Percentiles rank a stretch among this genome's conserved stretches.
Evolutionary conservation across 2,888 invertebrate genomes (phyloP).

Genomic region (Halictus quadricinctus): DNA sequence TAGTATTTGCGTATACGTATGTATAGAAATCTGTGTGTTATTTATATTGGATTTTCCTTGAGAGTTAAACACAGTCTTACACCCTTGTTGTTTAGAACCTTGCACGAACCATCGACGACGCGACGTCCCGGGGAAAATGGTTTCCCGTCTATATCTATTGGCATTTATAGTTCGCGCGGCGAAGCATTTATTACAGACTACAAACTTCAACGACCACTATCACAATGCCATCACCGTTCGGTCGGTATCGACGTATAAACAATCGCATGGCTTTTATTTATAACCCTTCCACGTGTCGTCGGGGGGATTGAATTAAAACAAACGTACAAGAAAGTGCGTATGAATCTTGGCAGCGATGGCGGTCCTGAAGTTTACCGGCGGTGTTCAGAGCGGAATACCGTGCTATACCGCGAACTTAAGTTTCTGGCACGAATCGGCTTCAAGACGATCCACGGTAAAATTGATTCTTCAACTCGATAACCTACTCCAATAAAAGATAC

Average conservation of each 20-base stretch:
- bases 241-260: slow-evolving; percentile 41
- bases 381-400: slow-evolving; percentile 16
- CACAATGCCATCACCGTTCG: slow-evolving; percentile 15
- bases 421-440: slow-evolving; percentile 28
- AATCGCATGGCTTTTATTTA: slow-evolving; percentile 55
- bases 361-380: slow-evolving; percentile 2
- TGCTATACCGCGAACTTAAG: slow-evolving; percentile 25
- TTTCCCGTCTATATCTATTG: slow-evolving; percentile 1
- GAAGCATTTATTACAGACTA: slow-evolving; percentile 3
- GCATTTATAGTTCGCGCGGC: slow-evolving; percentile 9
- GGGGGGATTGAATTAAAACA: slow-evolving; percentile 47
- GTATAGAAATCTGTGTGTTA: slow-evolving; percentile 28
- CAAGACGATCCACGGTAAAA: slow-evolving; percentile 16
- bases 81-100: slow-evolving; percentile 17
- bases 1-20: slow-evolving; percentile 5
- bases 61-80: slow-evolving; percentile 24
- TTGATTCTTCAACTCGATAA: slow-evolving; percentile 25
- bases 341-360: slow-evolving; percentile 32
- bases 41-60: slow-evolving; percentile 55
- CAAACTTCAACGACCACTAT: slow-evolving; percentile 12
- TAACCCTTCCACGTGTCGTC: slow-evolving; percentile 46
- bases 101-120: slow-evolving; percentile 13
- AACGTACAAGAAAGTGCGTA: slow-evolving; percentile 28
- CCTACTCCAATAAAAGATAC: slow-evolving; percentile 12
- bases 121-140: background rate